A percentile compares a stretch with the other conserved stretches of the same genome.
Evolutionary conservation across 2,797 vertebrate species (phyloP).

Genomic region (Sorex maritimensis): DNA sequence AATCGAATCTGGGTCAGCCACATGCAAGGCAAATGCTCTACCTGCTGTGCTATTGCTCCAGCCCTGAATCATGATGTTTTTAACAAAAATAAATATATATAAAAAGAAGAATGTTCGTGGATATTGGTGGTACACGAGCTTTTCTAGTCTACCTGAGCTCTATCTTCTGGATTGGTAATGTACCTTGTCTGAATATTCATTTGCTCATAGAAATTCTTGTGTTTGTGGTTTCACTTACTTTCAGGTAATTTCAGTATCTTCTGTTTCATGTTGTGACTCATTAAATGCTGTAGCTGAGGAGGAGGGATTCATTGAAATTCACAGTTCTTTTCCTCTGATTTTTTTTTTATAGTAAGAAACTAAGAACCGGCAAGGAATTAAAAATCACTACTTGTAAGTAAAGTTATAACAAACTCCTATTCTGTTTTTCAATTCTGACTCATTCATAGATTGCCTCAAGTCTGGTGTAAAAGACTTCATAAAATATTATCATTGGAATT

Average conservation of each 20-base stretch:
- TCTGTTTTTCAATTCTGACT: constrained; percentile 3
- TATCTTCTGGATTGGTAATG: not conserved
- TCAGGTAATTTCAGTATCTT: constrained; percentile 36
- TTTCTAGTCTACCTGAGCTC: constrained; percentile 2
- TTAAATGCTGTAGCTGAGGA: constrained; percentile 36
- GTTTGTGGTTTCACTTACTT: constrained; percentile 1
- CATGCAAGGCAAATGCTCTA: no score
- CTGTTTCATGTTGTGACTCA: not conserved
- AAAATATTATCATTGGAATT: constrained; percentile 62
- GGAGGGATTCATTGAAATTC: not conserved
- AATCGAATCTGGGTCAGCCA: no score
- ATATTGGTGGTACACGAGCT: not conserved
- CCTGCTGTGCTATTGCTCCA: no score
- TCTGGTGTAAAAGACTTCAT: constrained; percentile 38
- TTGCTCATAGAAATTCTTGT: constrained; percentile 24
- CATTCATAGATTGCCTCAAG: not conserved
- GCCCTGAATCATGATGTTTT: no score
- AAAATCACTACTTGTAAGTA: not conserved
- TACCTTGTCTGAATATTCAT: not conserved
- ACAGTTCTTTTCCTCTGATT: not conserved
- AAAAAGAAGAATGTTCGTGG: not conserved
- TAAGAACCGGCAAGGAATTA: constrained; percentile 8
- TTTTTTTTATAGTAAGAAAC: constrained; percentile 26
- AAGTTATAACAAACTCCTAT: not conserved
- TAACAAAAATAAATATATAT: no score